A percentile compares a stretch with the other conserved stretches of the same genome.
Conservation (phyloP, 2,888 invertebrate species). For the Agrotis ipsilon region DNA sequence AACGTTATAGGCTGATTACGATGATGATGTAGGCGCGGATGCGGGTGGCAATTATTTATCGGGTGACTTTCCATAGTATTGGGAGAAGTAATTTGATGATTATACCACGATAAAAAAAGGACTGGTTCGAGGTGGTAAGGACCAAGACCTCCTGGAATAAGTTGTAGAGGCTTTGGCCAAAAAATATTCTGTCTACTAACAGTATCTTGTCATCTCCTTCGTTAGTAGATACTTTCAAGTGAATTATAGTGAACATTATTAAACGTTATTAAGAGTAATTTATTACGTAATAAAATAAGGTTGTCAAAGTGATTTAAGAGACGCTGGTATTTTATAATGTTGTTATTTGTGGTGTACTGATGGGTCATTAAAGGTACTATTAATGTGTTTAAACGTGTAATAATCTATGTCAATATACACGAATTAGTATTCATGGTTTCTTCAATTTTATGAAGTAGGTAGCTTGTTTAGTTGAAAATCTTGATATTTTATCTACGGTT, state of each 20-base stretch:
- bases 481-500: no score
- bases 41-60: no score
- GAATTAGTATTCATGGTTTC: background rate
- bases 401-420: background rate
- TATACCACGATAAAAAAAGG: no score
- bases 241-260: slow-evolving; percentile 37
- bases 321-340: slow-evolving; percentile 49
- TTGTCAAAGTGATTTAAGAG: slow-evolving; percentile 50
- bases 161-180: no score
- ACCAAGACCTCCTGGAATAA: no score
- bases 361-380: slow-evolving; percentile 29
- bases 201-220: no score
- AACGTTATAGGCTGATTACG: no score
- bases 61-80: no score
- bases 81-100: no score
- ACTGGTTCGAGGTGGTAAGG: no score
- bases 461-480: background rate
- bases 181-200: no score
- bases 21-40: no score
- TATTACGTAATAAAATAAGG: slow-evolving; percentile 51
- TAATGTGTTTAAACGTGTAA: slow-evolving; percentile 10
- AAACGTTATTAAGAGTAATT: slow-evolving; percentile 49
- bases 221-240: slow-evolving; percentile 22
- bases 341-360: slow-evolving; percentile 37
- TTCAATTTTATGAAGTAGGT: background rate